Base-by-base conservation (phyloP, 2,113 vertebrate species). In the Apodemus sylvaticus region DNA sequence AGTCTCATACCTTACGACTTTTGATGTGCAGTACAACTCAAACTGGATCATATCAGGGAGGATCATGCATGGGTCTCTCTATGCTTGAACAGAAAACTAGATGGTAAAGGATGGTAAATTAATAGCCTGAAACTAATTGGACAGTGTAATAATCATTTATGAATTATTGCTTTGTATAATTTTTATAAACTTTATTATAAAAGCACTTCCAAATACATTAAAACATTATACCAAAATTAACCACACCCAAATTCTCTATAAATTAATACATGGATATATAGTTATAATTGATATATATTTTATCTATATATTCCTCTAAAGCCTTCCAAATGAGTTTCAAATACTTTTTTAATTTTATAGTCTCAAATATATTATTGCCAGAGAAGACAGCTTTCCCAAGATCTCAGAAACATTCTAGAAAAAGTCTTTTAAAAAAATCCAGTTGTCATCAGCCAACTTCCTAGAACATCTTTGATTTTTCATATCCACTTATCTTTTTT, bases 61-160 rank as follows among this genome's bases (percentile, higher is more conserved):
- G 45, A 83, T 95, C 62, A 78, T 68, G 90, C 77, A n/a, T 78
- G 17, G 51, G 55, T 91, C 73, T 79, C 62, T 91, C 73, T 79
- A 26, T 60, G 60, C 22, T 74, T 64, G 1, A 76, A 3, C 64
- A 14, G 58, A 48, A 93, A 93, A n/a, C 36, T 2, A 51, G 45
- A 36, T 87, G 55, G 20, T 74, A 66, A 73, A 45, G 29, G 74
- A 51, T 45, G 60, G 51, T 70, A 93, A 92, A 93, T 73, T 86
- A n/a, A 78, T 2, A 92, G 60, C 51, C 26, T 78, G 79, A 91
- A 95, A 86, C 86, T 60, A 93, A 89, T 64, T 85, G 1, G 58
- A 17, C 7, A 73, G 17, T 45, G 7, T 82, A 58, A 89, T 94
- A 66, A 77, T 92, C 51, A 89, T 64, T 34, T 86, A 62, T 10